These are phyloP conservation scores for Mercenaria mercenaria DNA, from an alignment of 1,140 invertebrate species.

Conservation along the genomic window DNA sequence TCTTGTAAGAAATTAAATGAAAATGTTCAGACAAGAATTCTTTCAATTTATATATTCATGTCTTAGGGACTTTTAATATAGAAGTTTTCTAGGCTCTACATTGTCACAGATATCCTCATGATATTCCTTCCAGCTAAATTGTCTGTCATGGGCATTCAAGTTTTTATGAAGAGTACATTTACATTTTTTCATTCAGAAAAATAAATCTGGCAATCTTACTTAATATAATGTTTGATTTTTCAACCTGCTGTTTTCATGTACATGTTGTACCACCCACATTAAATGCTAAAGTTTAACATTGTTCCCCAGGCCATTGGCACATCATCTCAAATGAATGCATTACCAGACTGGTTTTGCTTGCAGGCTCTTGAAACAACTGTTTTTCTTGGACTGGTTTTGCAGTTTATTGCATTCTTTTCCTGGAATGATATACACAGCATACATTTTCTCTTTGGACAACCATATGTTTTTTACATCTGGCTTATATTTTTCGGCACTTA, in stretches of 20 bases:
- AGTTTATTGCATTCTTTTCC: conserved; percentile 51
- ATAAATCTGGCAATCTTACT: too few relatives aligned
- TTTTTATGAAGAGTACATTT: too few relatives aligned
- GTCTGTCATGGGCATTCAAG: too few relatives aligned
- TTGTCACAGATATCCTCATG: too few relatives aligned
- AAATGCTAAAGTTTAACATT: neutral
- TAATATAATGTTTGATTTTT: neutral
- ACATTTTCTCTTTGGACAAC: conserved; percentile 58
- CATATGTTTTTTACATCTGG: conserved; percentile 69
- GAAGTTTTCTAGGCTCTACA: too few relatives aligned
- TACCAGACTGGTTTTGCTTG: conserved; percentile 24
- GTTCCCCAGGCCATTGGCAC: conserved; percentile 34
- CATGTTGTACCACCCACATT: conserved; percentile 9
- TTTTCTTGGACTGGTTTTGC: conserved; percentile 64
- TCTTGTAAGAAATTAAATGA: too few relatives aligned
- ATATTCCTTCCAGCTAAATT: too few relatives aligned
- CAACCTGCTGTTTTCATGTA: neutral
- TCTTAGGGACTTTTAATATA: too few relatives aligned
- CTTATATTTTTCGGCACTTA: conserved; percentile 65
- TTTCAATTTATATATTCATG: too few relatives aligned
- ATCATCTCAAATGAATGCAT: conserved; percentile 18
- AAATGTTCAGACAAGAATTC: too few relatives aligned
- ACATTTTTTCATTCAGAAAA: too few relatives aligned
- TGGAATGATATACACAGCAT: conserved; percentile 49
- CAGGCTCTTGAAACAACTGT: conserved; percentile 49